Base-by-base conservation (phyloP, 2,113 vertebrate species). In the Todiramphus saurophagus region DNA sequence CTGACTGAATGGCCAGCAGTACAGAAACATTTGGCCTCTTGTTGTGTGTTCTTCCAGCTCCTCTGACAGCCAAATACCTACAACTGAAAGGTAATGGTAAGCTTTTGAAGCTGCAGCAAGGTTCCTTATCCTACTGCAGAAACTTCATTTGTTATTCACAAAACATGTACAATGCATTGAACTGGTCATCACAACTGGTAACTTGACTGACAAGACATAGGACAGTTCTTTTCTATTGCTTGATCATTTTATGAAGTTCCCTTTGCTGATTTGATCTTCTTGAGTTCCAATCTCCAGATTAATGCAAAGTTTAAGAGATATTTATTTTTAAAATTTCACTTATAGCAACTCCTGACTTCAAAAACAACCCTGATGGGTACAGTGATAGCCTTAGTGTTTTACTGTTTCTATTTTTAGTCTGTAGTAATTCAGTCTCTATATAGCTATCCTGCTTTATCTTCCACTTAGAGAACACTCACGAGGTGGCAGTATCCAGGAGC, bases 361-460 rank as follows among this genome's bases (percentile, higher is more conserved):
- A 75, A 69, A 95, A 23, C 25, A 91, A 63, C 14, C 43, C 60
- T 3, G 1, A 51, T 6, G 5, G 20, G 43, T n/a, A 82, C 69
- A 82, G 28, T 43, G 33, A 81, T 4, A 90, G 56, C 43, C 37
- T 83, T 41, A 62, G 13, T 35, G 74, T 77, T 92, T 78, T 85
- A 39, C 51, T 94, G 17, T 70, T 86, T 83, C 72, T 80, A 28
- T 78, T 75, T 88, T 77, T 21, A 83, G 31, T 58, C 72, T 66
- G 56, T 46, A 89, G 87, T 74, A 96, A 94, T 46, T 64, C 73
- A 95, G 66, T 77, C 39, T 88, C 68, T 70, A 58, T 30, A 85
- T 46, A 92, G 46, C 16, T 83, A 55, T 75, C 30, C 60, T 72
- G 77, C 55, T 95, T 95, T 96, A 84, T 97, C 51, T 96, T 67